Evolutionary conservation across 2,797 vertebrate species (phyloP).

Genomic region (Phrynocephalus guinanensis): DNA sequence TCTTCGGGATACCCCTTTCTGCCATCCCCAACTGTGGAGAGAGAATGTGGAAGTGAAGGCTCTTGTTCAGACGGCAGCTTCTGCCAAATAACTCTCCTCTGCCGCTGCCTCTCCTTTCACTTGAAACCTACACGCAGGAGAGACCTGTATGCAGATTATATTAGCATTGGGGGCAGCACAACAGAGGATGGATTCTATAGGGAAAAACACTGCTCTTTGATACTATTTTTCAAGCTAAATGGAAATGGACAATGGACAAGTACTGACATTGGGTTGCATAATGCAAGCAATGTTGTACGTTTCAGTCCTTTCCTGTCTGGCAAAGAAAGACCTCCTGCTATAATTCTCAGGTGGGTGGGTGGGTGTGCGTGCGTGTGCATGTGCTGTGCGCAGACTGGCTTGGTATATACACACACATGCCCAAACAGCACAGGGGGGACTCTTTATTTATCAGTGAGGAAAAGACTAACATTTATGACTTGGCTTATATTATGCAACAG

Average conservation of each 20-base stretch:
- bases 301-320: too few species aligned
- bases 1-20: constrained; percentile 85
- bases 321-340: too few species aligned
- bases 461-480: too few species aligned
- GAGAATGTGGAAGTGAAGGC: not conserved
- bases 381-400: too few species aligned
- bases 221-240: not conserved
- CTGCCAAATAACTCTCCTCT: not conserved
- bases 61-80: not conserved
- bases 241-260: not conserved
- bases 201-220: not conserved
- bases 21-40: constrained; percentile 85
- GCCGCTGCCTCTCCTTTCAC: not conserved
- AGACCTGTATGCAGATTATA: not conserved
- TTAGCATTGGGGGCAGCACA: not conserved
- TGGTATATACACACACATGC: too few species aligned
- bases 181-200: not conserved
- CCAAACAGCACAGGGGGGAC: too few species aligned
- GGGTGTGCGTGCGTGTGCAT: too few species aligned
- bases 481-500: too few species aligned
- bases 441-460: too few species aligned
- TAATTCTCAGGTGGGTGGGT: too few species aligned
- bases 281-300: too few species aligned
- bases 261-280: too few species aligned
- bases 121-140: not conserved